Conservation (phyloP, 2,797 vertebrate species). For the Sebastes taczanowskii region DNA sequence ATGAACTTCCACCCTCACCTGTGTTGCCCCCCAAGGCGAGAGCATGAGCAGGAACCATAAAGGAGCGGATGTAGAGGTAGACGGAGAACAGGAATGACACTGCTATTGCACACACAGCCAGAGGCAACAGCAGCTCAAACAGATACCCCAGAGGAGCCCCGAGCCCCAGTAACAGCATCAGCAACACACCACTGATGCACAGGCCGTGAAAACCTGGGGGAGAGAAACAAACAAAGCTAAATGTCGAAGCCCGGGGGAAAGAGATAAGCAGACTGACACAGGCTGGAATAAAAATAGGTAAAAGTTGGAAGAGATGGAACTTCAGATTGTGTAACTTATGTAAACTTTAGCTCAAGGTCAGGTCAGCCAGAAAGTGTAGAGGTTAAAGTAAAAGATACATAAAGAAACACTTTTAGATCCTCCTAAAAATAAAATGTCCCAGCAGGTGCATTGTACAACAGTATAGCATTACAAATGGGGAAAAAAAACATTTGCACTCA, state of each 20-base stretch:
- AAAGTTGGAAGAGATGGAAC: conserved; percentile 8
- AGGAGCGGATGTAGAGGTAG: conserved; percentile 87
- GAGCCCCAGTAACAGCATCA: conserved; percentile 72
- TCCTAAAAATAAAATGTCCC: neutral
- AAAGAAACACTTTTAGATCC: neutral
- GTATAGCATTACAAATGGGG: neutral
- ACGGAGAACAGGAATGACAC: conserved; percentile 84
- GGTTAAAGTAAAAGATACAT: neutral
- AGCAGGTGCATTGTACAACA: neutral
- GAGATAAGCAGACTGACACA: conserved; percentile 14
- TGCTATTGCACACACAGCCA: conserved; percentile 81
- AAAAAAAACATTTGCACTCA: neutral
- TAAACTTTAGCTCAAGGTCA: conserved; percentile 22
- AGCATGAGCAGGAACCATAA: conserved; percentile 79
- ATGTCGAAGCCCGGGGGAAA: conserved; percentile 18
- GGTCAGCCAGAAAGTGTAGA: neutral
- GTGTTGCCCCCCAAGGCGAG: conserved; percentile 90
- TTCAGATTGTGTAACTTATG: conserved; percentile 1
- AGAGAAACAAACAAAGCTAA: conserved; percentile 47
- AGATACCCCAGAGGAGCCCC: conserved; percentile 83
- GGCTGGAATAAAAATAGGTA: neutral
- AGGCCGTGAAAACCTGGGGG: conserved; percentile 85
- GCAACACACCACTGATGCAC: conserved; percentile 77
- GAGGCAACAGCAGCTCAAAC: conserved; percentile 85
- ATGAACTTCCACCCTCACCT: conserved; percentile 78